Base-by-base conservation (phyloP, 2,113 vertebrate species). In the Elephas maximus region DNA sequence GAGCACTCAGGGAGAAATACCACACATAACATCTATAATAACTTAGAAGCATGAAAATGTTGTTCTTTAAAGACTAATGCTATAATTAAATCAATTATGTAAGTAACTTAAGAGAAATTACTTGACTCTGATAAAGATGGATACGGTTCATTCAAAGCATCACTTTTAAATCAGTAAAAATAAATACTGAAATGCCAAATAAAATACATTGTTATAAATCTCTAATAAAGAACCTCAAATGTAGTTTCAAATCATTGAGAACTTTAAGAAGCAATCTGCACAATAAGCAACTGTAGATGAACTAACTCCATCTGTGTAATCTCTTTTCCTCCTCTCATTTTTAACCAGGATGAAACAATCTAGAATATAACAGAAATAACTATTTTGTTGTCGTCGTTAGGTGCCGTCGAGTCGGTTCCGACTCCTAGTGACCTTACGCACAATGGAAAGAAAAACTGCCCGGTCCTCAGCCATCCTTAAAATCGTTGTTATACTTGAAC, bases 141-240 rank as follows among this genome's bases (percentile, higher is more conserved):
- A 73, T 85, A 0, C 94, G 80, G 7, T 90, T 97, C 90, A 84
- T 87, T 67, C 9, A 74, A 98, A 98, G 94, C 28, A 96, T 91
- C 80, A 96, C 65, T 98, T 98, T 97, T 78, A 92, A 97, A 98
- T 81, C 92, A 88, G 92, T 98, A 96, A 98, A 98, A 98, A 90
- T 98, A 97, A 97, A 98, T 94, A 85, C 90, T 98, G 97, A 97
- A 97, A 91, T 95, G 0, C 37, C 67, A 91, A 74, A 93, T 83
- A 95, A 97, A 97, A 91, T 69, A 78, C 2, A 74, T 82, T 57
- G 77, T 28, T 97, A 92, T 41, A 98, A 95, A 86, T 96, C 93
- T 96, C 96, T 77, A 76, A 41, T 96, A 94, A 97, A 94, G 87
- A 97, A 91, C 67, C 67, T 69, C 67, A 91, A 97, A 95, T 92